Conservation (phyloP, 2,888 invertebrate species). For the Meteorus colon region DNA sequence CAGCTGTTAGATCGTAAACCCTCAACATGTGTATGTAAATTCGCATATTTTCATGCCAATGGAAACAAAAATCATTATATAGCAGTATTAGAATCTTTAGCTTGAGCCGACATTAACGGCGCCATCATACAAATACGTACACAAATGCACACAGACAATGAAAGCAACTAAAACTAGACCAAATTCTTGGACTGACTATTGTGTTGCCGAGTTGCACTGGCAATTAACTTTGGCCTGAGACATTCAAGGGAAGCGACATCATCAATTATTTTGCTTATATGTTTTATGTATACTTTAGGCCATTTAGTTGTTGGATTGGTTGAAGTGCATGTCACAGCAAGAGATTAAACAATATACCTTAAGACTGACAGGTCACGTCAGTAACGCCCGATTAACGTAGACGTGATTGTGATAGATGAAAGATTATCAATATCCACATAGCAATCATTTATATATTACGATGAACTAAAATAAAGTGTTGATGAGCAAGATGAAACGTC, state of each 20-base stretch:
- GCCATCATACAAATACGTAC: constrained; percentile 2
- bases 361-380: constrained; percentile 42
- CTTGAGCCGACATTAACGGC: background rate
- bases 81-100: background rate
- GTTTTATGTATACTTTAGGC: background rate
- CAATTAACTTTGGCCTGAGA: background rate
- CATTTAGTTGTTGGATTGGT: background rate
- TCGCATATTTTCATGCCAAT: constrained; percentile 54
- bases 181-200: background rate
- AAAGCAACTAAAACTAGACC: background rate
- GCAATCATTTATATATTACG: background rate
- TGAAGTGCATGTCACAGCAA: background rate
- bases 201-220: background rate
- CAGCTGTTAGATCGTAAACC: constrained; percentile 66
- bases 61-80: constrained; percentile 54
- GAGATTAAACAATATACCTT: constrained; percentile 18
- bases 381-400: constrained; percentile 54
- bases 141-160: background rate
- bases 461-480: no score
- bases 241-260: constrained; percentile 13
- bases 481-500: no score
- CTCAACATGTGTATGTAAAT: constrained; percentile 45
- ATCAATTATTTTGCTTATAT: constrained; percentile 7
- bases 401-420: constrained; percentile 53
- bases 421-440: background rate